Evolutionary conservation across 2,113 vertebrate species (phyloP), one percentile per base, ranked within the genome.

Genomic region (Bagarius yarrelli): DNA sequence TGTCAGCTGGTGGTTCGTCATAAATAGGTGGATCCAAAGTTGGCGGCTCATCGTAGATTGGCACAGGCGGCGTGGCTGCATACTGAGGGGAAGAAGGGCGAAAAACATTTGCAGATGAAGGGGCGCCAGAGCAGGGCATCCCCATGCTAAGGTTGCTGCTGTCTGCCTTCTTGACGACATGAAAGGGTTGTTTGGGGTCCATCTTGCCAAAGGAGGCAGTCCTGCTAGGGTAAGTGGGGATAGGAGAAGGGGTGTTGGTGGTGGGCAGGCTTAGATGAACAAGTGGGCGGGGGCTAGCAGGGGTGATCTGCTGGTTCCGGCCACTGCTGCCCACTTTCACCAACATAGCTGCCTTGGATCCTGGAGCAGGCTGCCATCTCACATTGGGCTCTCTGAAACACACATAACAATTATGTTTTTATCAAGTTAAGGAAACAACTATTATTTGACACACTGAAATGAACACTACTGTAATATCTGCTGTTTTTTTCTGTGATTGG

Each of bases 41-140:
- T 34, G 94, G 94, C 1, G 94, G 94, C 78, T 95, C 94, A 75
- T 95, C 94, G 0, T 95, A 95, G 79, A 95, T 93, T 34, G 94
- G 93, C 1, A 90, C 88, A 56, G 92, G 71, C 25, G 84, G 81
- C 21, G 59, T 89, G 53, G 90, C 90, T 40, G 90, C 93, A 14
- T 91, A 94, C 5, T 81, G 91, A 67, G 93, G 94, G 47, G 92
- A 94, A 1, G 83, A 80, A 71, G 92, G 92, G 67, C 90, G 90
- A 4, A 89, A 76, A 25, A 86, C 87, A 8, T 85, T 87, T n/a
- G 86, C 86, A 86, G 83, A 88, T 67, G 85, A 57, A 1, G 90
- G 79, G 34, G 77, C 34, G 16, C 57, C 52, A n/a, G 86, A 87
- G 60, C 87, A 87, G 47, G 88, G 91, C 83, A 93, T 71, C 27